phyloP scores from a whole-genome alignment of 2,113 vertebrate genomes.

The Chlamydotis undulata region DNA sequence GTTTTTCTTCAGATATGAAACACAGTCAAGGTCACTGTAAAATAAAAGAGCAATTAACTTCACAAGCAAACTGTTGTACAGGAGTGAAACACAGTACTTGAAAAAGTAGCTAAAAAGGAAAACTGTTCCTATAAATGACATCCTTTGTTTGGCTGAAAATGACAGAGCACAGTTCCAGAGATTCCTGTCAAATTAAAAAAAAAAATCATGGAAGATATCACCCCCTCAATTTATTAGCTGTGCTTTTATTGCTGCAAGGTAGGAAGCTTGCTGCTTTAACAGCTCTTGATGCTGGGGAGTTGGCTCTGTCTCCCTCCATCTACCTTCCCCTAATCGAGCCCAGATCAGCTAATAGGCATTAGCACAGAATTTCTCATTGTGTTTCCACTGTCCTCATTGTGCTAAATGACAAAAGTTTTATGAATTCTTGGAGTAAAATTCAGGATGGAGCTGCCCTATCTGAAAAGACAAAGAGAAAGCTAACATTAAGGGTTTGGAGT shows the following conservation, averaged over 20 bases:
- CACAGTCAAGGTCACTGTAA: conserved; percentile 54
- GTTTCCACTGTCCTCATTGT: not conserved
- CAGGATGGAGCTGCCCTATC: not conserved
- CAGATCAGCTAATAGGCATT: not conserved
- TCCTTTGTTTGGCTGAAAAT: not conserved
- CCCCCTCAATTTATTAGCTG: not conserved
- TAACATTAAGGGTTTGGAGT: not conserved
- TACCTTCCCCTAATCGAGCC: not conserved
- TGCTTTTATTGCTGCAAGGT: not conserved
- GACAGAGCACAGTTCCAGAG: not conserved
- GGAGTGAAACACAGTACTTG: not conserved
- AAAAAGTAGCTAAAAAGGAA: not conserved
- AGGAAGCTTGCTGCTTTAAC: not conserved
- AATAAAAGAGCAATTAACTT: conserved; percentile 72
- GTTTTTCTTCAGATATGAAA: conserved; percentile 48
- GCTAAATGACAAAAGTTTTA: not conserved
- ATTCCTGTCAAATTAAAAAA: not conserved
- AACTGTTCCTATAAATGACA: not conserved
- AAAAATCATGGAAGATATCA: not conserved
- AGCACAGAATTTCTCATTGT: not conserved
- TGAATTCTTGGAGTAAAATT: not conserved
- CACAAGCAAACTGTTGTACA: not conserved
- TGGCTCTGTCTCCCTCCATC: not conserved
- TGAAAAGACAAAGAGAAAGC: not conserved
- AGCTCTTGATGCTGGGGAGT: not conserved